phyloP scores from a whole-genome alignment of 2,113 vertebrate genomes.

The Gopherus flavomarginatus region DNA sequence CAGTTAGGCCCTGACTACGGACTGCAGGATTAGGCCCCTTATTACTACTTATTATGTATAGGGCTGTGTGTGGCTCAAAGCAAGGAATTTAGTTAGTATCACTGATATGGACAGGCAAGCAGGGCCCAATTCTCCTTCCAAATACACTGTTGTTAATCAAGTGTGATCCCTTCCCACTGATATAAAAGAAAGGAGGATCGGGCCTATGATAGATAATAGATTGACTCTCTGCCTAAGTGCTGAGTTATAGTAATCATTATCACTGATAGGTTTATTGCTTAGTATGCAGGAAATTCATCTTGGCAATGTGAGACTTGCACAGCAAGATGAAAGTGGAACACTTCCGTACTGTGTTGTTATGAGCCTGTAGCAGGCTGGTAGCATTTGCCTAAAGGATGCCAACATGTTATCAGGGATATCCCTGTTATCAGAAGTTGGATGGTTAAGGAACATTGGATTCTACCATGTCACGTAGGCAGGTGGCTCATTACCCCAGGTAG shows the following conservation, averaged over 20 bases:
- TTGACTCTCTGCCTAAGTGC: too few species aligned
- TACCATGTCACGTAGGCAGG: not conserved
- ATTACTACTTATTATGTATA: not conserved
- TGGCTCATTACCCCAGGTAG: fast-evolving
- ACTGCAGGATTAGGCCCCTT: not conserved
- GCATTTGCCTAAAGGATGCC: not conserved
- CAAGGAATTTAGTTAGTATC: not conserved
- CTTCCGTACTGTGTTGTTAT: not conserved
- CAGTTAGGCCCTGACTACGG: not conserved
- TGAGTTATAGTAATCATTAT: not conserved
- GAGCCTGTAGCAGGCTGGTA: not conserved
- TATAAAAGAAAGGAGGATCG: too few species aligned
- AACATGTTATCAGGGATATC: not conserved
- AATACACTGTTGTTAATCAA: not conserved
- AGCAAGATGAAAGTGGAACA: not conserved
- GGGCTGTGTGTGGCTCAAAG: not conserved
- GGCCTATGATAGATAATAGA: not conserved
- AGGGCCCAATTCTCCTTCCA: not conserved
- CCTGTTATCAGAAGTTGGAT: not conserved
- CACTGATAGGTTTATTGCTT: not conserved
- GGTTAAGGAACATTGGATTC: not conserved
- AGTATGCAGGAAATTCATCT: not conserved
- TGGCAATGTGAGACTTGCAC: not conserved
- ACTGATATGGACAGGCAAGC: not conserved
- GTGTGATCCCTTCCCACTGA: not conserved